Conservation (phyloP, 2,888 invertebrate genomes). For the Melipona bicolor region DNA sequence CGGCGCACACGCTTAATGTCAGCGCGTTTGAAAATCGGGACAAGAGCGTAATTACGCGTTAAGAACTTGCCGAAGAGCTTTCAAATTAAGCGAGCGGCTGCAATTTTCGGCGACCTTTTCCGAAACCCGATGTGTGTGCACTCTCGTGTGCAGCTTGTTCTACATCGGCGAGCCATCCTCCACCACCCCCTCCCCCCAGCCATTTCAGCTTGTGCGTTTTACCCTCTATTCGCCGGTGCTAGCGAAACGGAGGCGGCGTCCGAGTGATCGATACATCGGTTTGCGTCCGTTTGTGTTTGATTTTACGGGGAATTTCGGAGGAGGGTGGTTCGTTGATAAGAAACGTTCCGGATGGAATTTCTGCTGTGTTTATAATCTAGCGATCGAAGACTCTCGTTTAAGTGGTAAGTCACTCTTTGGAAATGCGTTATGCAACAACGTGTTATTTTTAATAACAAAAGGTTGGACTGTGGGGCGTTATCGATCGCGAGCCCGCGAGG, state of each 20-base stretch:
- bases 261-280: conserved; percentile 66
- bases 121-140: conserved; percentile 5
- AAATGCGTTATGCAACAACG: no score
- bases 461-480: no score
- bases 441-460: no score
- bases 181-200: no score
- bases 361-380: no score
- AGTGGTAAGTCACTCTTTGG: no score
- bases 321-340: neutral
- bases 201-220: conserved; percentile 5
- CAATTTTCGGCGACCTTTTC: conserved; percentile 61
- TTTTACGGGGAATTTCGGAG: neutral
- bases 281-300: conserved; percentile 57
- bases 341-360: no score
- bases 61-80: conserved; percentile 53
- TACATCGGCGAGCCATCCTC: neutral
- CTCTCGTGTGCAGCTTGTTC: neutral
- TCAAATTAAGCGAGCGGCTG: conserved; percentile 61
- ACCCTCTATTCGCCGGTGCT: conserved; percentile 13
- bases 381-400: no score
- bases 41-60: conserved; percentile 59
- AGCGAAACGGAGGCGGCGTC: conserved; percentile 40
- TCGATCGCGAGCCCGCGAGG: no score
- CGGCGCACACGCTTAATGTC: conserved; percentile 53
- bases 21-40: conserved; percentile 60